Conservation (phyloP, 2,797 vertebrate species). For the Otus scops region DNA sequence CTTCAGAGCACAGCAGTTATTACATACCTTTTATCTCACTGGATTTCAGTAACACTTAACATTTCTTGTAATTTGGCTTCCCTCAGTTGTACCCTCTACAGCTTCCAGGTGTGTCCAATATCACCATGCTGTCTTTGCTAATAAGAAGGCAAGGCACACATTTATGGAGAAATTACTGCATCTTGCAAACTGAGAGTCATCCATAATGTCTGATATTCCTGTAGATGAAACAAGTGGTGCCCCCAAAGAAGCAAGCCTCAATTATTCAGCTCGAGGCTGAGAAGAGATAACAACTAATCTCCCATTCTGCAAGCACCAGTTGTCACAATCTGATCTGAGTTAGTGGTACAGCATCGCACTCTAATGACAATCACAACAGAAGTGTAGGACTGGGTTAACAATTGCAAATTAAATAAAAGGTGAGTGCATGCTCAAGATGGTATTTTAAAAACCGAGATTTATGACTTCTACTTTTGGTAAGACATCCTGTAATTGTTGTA, state of each 20-base stretch:
- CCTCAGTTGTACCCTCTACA: background rate
- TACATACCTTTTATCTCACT: background rate
- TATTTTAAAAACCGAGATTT: slow-evolving; percentile 33
- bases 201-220: background rate
- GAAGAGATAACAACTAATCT: background rate
- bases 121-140: background rate
- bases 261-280: background rate
- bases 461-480: slow-evolving; percentile 28
- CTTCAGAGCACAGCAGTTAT: background rate
- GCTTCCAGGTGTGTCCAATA: background rate
- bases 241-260: background rate
- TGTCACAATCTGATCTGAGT: background rate
- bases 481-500: slow-evolving; percentile 69
- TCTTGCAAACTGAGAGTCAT: background rate
- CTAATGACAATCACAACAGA: background rate
- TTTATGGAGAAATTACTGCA: background rate
- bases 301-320: background rate
- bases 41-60: background rate
- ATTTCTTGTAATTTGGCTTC: background rate
- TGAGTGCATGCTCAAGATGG: background rate
- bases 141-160: background rate
- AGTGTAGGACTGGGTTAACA: background rate
- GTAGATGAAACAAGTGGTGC: background rate
- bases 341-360: fast-evolving
- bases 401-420: slow-evolving; percentile 32